phyloP scores from a whole-genome alignment of 2,113 vertebrate species.

The Ceyx cyanopectus region DNA sequence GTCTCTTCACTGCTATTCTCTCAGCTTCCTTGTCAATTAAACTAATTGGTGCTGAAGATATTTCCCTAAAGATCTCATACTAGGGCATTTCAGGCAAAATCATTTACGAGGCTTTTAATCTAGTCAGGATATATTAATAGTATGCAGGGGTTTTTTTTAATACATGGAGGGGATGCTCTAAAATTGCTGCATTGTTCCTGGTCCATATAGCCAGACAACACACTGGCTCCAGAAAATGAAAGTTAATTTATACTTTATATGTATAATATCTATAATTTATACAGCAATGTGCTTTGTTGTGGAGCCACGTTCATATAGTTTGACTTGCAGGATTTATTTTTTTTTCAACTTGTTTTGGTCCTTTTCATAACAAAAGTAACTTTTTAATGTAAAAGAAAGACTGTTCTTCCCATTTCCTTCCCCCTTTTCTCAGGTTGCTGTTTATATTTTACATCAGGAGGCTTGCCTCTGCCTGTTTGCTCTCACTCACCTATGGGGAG shows the following conservation, averaged over 20 bases:
- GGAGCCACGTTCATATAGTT: not conserved
- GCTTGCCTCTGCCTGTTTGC: fast-evolving
- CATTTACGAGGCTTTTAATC: constrained; percentile 75
- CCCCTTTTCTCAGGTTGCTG: not conserved
- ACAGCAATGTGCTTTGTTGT: constrained; percentile 27
- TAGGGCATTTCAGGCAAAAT: constrained; percentile 76
- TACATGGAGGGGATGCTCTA: constrained; percentile 50
- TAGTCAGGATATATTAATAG: constrained; percentile 76
- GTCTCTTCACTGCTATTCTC: constrained; percentile 59
- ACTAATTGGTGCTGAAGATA: constrained; percentile 77
- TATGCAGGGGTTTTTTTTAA: constrained; percentile 26
- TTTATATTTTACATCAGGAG: not conserved
- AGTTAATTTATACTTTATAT: constrained; percentile 58
- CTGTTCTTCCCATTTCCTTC: not conserved
- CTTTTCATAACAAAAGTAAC: constrained; percentile 2
- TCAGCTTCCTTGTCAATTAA: constrained; percentile 77
- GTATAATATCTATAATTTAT: constrained; percentile 37
- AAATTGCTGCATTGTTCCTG: constrained; percentile 60
- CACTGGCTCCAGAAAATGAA: constrained; percentile 65
- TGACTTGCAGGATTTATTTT: not conserved
- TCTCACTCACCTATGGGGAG: not conserved
- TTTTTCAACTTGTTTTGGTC: constrained; percentile 8
- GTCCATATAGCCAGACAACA: constrained; percentile 62
- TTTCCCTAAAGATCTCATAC: constrained; percentile 73
- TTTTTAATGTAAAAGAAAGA: not conserved